Evolutionary conservation across 2,113 vertebrate species (phyloP).

Genomic region (Caranx melampygus): DNA sequence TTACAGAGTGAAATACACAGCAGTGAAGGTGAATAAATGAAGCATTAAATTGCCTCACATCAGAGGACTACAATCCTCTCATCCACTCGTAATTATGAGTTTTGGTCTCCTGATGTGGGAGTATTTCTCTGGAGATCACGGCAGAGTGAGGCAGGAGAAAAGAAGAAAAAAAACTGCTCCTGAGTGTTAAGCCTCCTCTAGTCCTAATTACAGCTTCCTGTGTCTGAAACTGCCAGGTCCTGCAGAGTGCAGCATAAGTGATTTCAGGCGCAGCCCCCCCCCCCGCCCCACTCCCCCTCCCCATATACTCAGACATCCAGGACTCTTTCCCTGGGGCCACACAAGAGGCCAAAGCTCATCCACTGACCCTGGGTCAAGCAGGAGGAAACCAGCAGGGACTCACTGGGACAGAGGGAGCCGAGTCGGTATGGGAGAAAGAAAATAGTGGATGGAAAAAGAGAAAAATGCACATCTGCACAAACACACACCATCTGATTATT

Average conservation of each 20-base stretch:
- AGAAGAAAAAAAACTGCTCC: neutral
- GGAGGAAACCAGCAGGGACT: conserved; percentile 45
- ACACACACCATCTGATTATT: conserved; percentile 18
- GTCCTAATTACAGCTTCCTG: conserved; percentile 75
- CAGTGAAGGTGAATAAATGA: conserved; percentile 70
- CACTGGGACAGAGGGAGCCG: conserved; percentile 54
- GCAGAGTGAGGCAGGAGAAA: neutral
- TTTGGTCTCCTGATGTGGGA: conserved; percentile 60
- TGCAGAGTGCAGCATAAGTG: conserved; percentile 40
- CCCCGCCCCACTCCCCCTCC: neutral
- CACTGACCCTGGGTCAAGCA: conserved; percentile 57
- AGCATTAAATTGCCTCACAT: conserved; percentile 70
- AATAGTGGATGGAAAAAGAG: conserved; percentile 29
- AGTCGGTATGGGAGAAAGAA: conserved; percentile 39
- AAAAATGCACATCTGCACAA: conserved; percentile 37
- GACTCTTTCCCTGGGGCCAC: conserved; percentile 22
- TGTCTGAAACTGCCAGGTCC: conserved; percentile 48
- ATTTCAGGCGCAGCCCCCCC: conserved; percentile 28
- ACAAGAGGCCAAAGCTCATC: conserved; percentile 62
- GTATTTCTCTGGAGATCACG: conserved; percentile 48
- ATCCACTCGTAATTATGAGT: conserved; percentile 65
- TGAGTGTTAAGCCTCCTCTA: conserved; percentile 43
- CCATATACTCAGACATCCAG: conserved; percentile 19
- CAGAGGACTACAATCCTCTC: conserved; percentile 54
- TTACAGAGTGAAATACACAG: conserved; percentile 44